A percentile compares a stretch with the other conserved stretches of the same genome.
These are phyloP conservation scores for Hybognathus amarus DNA, from an alignment of 2,797 vertebrate genomes.

Conservation along the genomic window DNA sequence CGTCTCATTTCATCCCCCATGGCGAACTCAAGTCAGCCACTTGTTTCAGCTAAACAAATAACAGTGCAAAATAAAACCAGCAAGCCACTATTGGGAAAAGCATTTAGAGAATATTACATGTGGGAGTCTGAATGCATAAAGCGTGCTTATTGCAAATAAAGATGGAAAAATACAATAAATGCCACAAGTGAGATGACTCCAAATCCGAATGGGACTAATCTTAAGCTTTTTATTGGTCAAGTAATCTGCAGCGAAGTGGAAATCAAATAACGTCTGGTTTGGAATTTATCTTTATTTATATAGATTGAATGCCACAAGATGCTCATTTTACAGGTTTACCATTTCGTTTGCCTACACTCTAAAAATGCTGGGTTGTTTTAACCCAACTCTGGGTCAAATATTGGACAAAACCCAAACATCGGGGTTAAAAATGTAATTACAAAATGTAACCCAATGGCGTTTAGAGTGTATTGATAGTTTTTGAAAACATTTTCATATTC, in stretches of 20 bases:
- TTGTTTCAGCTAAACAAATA: slow-evolving; percentile 58
- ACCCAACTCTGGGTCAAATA: too few species aligned
- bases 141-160: slow-evolving; percentile 50
- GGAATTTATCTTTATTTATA: neutral
- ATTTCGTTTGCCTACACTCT: neutral
- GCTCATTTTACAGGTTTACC: neutral
- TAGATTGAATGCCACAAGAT: slow-evolving; percentile 14
- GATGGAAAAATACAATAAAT: slow-evolving; percentile 36
- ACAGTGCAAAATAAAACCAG: slow-evolving; percentile 57
- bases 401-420: too few species aligned
- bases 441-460: too few species aligned
- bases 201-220: slow-evolving; percentile 9
- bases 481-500: neutral
- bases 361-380: too few species aligned
- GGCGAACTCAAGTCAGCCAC: slow-evolving; percentile 48
- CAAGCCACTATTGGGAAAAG: slow-evolving; percentile 50
- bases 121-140: slow-evolving; percentile 49
- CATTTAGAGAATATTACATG: slow-evolving; percentile 52
- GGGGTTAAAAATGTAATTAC: too few species aligned
- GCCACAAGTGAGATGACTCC: neutral
- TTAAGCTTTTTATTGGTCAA: slow-evolving; percentile 41
- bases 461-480: neutral
- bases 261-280: slow-evolving; percentile 36
- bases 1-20: slow-evolving; percentile 62
- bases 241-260: slow-evolving; percentile 17